Base-by-base conservation (phyloP, 2,797 vertebrate species). In the Loriculus beryllinus region DNA sequence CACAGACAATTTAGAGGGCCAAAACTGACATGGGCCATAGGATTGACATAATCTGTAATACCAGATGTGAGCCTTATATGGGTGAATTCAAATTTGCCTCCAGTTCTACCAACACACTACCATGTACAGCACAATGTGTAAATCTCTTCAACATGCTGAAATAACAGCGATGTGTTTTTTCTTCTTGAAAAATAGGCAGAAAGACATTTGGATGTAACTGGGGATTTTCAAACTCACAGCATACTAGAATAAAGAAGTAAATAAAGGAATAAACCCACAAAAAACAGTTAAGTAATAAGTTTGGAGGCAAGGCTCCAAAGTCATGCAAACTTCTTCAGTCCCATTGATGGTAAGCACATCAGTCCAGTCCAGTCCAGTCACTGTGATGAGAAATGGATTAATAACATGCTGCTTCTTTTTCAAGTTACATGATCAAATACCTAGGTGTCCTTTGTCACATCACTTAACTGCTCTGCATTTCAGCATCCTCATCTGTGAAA, bases 381-480 rank as follows among this genome's bases (percentile, higher is more conserved):
- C 57, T 68, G 74, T 67, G 74, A 68, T 81, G 81, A 56, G 82
- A 88, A 96, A 88, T 60, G 7, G 67, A 95, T 92, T 90, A 77
- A 94, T 86, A 96, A 90, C 74, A 70, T 49, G 51, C 76, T 86
- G 63, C 83, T 96, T 90, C 93, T 96, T 94, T 96, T 96, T 96
- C 89, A 92, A 90, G 89, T 93, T 91, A 77, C 82, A 82, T 81
- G 93, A 94, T 90, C 75, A 86, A 96, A 94, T 96, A 79, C 82
- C 80, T 95, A 82, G 88, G 94, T 93, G 91, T 96, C 92, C 92
- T 97, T 96, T 96, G 96, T 96, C 96, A 95, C 90, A 93, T 96
- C 96, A 94, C 91, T 96, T 96, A 96, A 96, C 95, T 95, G 91
- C 92, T 94, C 95, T 86, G 82, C 95, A 94, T 97, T 97, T 96